Percentiles rank a stretch among this genome's conserved stretches.
These are phyloP conservation scores for Thryonomys swinderianus DNA, from an alignment of 2,113 vertebrate genomes.

Conservation along the genomic window DNA sequence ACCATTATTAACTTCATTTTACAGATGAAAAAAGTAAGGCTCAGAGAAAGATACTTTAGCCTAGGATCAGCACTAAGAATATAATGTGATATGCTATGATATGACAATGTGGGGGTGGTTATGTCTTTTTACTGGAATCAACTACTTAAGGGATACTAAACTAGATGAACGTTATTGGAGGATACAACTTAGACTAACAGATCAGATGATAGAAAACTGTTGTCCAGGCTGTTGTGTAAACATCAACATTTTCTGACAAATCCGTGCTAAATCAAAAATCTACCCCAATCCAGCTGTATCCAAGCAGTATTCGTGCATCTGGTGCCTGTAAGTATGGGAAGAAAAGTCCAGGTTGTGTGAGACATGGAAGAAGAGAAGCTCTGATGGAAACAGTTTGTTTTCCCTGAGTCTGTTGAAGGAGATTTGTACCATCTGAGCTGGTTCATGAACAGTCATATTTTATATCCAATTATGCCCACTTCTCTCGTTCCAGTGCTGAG, in stretches of 20 bases:
- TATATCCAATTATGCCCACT: not conserved
- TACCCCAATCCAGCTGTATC: not conserved
- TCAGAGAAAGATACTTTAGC: not conserved
- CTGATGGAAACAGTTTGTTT: not conserved
- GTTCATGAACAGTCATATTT: not conserved
- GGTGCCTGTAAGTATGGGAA: too few relatives aligned
- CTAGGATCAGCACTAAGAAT: not conserved
- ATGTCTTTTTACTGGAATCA: not conserved
- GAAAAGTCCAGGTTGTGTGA: not conserved
- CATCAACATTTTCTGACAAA: not conserved
- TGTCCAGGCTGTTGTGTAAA: not conserved
- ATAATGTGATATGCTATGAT: not conserved
- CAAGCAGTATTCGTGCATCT: rapidly evolving
- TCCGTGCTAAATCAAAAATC: not conserved
- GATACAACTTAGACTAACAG: not conserved
- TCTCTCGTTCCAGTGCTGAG: not conserved
- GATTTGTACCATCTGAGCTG: not conserved
- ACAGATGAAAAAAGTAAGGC: not conserved
- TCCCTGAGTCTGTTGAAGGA: not conserved
- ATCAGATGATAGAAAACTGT: not conserved
- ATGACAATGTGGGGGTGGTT: not conserved
- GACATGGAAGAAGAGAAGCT: not conserved
- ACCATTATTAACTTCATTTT: not conserved
- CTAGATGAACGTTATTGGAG: not conserved
- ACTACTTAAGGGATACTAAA: not conserved